These are phyloP conservation scores for Chiloscyllium punctatum DNA, from an alignment of 2,797 vertebrate species.

Conservation along the genomic window DNA sequence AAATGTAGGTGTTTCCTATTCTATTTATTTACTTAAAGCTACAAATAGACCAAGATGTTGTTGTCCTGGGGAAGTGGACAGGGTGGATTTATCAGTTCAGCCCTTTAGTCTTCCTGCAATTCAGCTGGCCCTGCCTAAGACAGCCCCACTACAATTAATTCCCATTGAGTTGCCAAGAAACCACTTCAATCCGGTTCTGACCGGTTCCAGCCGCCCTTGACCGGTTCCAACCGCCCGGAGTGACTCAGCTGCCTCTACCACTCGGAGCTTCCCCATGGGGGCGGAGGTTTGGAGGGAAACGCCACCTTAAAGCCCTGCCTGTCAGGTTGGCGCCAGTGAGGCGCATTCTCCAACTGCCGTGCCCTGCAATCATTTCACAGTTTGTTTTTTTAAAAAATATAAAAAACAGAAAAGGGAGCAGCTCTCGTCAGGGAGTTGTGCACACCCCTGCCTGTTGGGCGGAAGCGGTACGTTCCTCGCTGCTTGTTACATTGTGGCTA, in stretches of 20 bases:
- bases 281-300: neutral
- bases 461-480: neutral
- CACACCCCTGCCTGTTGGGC: neutral
- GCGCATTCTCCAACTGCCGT: neutral
- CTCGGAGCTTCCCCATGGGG: neutral
- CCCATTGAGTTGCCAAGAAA: conserved; percentile 9
- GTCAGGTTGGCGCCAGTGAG: neutral
- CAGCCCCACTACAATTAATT: neutral
- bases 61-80: neutral
- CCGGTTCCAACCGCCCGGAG: conserved; percentile 8
- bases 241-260: neutral
- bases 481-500: neutral
- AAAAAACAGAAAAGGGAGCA: neutral
- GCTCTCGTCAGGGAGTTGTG: neutral
- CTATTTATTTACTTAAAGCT: neutral
- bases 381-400: no score
- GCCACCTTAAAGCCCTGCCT: neutral
- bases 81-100: neutral
- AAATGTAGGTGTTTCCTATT: neutral
- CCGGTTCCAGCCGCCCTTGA: neutral
- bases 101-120: no score
- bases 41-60: neutral
- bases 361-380: neutral
- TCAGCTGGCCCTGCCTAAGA: neutral
- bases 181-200: neutral